Conservation (phyloP, 2,888 invertebrate genomes). For the Polydrusus tereticollis region DNA sequence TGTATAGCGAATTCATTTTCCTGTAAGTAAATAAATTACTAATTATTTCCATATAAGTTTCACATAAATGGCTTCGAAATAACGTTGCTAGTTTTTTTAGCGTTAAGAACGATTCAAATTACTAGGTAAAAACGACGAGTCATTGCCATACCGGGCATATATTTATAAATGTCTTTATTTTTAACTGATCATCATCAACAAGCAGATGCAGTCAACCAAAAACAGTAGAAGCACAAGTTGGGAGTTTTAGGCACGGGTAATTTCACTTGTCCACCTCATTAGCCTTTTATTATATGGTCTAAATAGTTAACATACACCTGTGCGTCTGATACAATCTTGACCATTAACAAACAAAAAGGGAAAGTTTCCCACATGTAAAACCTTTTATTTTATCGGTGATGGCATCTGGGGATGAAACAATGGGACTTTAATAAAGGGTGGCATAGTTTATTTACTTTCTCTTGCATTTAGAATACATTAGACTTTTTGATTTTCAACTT, state of each 20-base stretch:
- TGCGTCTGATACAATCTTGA: neutral
- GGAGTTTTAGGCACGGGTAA: neutral
- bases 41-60: too few species aligned
- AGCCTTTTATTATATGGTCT: neutral
- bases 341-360: neutral
- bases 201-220: neutral
- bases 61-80: too few species aligned
- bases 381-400: neutral
- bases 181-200: neutral
- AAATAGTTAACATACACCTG: slow-evolving; percentile 10
- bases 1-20: too few species aligned
- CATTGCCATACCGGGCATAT: too few species aligned
- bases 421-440: neutral
- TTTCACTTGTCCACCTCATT: slow-evolving; percentile 8
- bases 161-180: neutral
- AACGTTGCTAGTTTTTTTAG: too few species aligned
- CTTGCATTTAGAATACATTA: too few species aligned
- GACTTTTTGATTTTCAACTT: too few species aligned
- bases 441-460: too few species aligned
- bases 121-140: too few species aligned
- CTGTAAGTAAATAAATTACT: too few species aligned
- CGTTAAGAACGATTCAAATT: too few species aligned
- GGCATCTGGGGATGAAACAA: neutral
- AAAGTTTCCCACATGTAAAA: neutral
- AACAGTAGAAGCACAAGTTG: neutral